These are phyloP conservation scores for Gymnocephalus cernua DNA, from an alignment of 2,113 vertebrate genomes.

Conservation along the genomic window DNA sequence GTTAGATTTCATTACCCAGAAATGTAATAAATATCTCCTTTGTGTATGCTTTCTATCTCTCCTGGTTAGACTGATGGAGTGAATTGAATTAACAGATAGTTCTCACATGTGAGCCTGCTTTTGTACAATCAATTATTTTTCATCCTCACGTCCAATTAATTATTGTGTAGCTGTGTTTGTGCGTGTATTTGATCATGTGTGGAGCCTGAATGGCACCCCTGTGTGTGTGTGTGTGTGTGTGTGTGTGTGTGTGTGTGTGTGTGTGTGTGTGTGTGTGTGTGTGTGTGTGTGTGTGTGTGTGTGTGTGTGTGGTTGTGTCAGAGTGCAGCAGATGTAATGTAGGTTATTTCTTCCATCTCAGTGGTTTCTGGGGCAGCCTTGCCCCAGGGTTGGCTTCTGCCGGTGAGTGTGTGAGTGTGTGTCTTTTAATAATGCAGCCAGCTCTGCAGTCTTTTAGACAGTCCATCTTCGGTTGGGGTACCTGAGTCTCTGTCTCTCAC, in stretches of 20 bases:
- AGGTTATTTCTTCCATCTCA: slow-evolving; percentile 82
- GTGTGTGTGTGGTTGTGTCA: slow-evolving; percentile 26
- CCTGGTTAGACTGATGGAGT: neutral
- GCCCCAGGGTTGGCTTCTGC: slow-evolving; percentile 53
- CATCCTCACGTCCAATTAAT: slow-evolving; percentile 26
- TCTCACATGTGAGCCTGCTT: slow-evolving; percentile 18
- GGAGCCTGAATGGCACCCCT: slow-evolving; percentile 14
- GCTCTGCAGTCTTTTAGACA: slow-evolving; percentile 40
- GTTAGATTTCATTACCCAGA: neutral
- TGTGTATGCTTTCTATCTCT: neutral
- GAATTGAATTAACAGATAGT: neutral
- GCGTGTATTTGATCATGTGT: slow-evolving; percentile 27
- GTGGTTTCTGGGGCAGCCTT: slow-evolving; percentile 79
- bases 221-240: slow-evolving; percentile 19
- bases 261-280: slow-evolving; percentile 23
- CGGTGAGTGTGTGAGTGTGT: slow-evolving; percentile 16
- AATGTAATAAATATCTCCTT: neutral
- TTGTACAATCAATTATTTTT: slow-evolving; percentile 38
- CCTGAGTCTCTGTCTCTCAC: slow-evolving; percentile 9
- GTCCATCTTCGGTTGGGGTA: slow-evolving; percentile 16
- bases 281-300: slow-evolving; percentile 4
- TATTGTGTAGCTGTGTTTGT: slow-evolving; percentile 19
- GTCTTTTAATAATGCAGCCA: slow-evolving; percentile 74
- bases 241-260: slow-evolving; percentile 20
- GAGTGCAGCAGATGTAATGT: slow-evolving; percentile 70